These are phyloP conservation scores for Stictocephala bisonia DNA, from an alignment of 2,888 invertebrate genomes.

Conservation along the genomic window DNA sequence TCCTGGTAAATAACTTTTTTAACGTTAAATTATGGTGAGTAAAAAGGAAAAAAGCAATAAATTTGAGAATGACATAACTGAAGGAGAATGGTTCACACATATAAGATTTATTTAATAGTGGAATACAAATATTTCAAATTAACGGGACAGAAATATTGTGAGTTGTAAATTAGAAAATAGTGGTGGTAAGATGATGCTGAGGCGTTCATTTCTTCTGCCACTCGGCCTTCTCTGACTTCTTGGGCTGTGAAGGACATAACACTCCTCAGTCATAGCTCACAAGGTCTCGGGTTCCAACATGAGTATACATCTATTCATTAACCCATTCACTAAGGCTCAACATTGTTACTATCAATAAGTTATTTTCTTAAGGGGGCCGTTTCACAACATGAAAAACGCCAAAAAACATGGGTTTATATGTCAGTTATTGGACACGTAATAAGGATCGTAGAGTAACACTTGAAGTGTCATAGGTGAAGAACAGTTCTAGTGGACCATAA, in stretches of 20 bases:
- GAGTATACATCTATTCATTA: no score
- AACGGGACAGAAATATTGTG: constrained; percentile 15
- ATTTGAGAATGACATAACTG: constrained; percentile 11
- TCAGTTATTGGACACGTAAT: no score
- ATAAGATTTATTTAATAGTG: constrained; percentile 27
- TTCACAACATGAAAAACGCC: no score
- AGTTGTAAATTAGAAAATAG: constrained; percentile 12
- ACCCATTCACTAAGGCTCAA: no score
- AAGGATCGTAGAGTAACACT: no score
- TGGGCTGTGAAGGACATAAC: constrained; percentile 70
- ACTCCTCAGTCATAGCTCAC: constrained; percentile 5
- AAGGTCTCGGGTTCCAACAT: no score
- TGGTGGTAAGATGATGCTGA: constrained; percentile 43
- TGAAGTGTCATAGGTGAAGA: no score
- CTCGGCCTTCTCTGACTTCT: constrained; percentile 81
- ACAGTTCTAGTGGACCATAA: no score
- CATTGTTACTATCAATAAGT: no score
- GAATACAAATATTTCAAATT: constrained; percentile 9
- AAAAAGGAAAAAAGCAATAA: constrained; percentile 16
- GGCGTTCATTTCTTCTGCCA: constrained; percentile 73
- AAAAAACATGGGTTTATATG: no score
- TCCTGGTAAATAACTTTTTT: no score
- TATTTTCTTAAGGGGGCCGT: no score
- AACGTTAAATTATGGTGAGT: constrained; percentile 11
- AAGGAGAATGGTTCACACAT: constrained; percentile 18